Base-by-base conservation (phyloP, 2,113 vertebrate genomes). In the Phainopepla nitens region DNA sequence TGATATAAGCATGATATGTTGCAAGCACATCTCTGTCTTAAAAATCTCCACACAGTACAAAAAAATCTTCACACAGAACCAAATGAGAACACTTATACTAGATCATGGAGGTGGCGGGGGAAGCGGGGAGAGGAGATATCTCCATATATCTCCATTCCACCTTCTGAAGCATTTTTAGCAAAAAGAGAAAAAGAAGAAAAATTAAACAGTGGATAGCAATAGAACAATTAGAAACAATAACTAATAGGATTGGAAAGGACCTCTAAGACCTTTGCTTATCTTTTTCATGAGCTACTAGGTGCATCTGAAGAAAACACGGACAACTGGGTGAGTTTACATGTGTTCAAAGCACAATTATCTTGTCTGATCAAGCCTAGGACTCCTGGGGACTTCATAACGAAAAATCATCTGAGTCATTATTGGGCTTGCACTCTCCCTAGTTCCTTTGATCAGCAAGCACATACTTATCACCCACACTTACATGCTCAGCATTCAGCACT, bases 371-470 rank as follows among this genome's bases (percentile, higher is more conserved):
- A 92, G 76, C 72, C 62, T 15, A 35, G 50, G 71, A 90, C 71
- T 96, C 68, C 79, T 65, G 42, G 27, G 50, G 82, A 83, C 86
- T 84, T 91, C 42, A 47, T 13, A 86, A 95, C 16, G 44, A 80
- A 93, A 91, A 84, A 51, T 41, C 51, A 92, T 51, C 36, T 19
- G 79, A 94, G 50, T 88, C 71, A 86, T 88, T 93, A 86, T 1
- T 92, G 42, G 75, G 73, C 89, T 86, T 77, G 64, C 82, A 92
- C 90, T 90, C 79, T 87, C 44, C 31, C 39, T 23, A 39, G 27
- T 11, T 57, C 47, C 94, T 97, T 95, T 97, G 96, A 96, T 97
- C 96, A 95, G 82, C 71, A 95, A 57, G 47, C 94, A 97, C 90
- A 54, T 85, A 91, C 58, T 90, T 95, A 94, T 90, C 94, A 90